These are phyloP conservation scores for Felis chaus DNA, from an alignment of 2,113 vertebrate genomes.

Conservation along the genomic window DNA sequence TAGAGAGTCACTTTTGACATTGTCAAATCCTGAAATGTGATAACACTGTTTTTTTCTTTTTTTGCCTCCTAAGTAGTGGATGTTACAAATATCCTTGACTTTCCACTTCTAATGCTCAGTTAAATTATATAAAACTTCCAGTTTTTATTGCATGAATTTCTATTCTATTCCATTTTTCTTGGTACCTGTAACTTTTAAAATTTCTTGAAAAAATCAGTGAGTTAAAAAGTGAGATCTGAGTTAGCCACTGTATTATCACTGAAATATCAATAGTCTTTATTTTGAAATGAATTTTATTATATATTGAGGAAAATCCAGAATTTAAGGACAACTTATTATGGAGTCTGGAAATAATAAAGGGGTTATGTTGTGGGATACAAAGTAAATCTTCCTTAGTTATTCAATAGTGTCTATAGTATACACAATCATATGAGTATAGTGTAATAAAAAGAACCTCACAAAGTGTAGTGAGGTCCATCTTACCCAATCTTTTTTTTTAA, in stretches of 20 bases:
- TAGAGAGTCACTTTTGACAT: background rate
- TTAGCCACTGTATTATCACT: background rate
- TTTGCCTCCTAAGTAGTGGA: background rate
- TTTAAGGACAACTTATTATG: background rate
- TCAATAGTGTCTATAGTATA: background rate
- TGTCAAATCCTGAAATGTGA: background rate
- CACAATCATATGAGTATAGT: background rate
- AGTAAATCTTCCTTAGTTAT: background rate
- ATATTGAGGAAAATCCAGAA: background rate
- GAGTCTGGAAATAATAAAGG: background rate
- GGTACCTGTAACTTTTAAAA: background rate
- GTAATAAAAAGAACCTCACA: background rate
- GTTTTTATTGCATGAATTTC: background rate
- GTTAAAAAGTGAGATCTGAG: background rate
- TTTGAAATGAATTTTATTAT: background rate
- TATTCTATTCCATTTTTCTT: background rate
- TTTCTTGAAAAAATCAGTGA: background rate
- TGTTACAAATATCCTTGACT: background rate
- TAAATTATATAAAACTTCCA: background rate
- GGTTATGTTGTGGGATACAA: background rate
- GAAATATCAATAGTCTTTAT: background rate
- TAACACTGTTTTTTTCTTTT: background rate
- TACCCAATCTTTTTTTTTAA: background rate
- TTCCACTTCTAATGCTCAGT: background rate
- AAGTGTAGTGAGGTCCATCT: background rate